Evolutionary conservation across 2,113 vertebrate genomes (phyloP).

Genomic region (Anoplopoma fimbria): DNA sequence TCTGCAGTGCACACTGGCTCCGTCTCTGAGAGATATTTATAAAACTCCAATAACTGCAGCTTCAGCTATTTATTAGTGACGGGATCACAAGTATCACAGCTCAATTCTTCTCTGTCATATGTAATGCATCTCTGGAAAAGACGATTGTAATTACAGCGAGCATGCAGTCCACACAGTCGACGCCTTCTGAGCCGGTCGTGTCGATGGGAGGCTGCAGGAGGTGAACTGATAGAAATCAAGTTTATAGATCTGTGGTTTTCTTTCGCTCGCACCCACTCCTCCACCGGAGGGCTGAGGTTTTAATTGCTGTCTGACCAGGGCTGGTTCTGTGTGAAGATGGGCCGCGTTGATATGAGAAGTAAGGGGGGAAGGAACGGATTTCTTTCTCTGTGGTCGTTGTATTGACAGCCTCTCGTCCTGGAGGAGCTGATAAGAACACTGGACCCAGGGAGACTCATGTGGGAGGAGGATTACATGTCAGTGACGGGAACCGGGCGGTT

Average conservation of each 20-base stretch:
- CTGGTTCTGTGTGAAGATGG: slow-evolving; percentile 70
- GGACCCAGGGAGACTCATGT: slow-evolving; percentile 57
- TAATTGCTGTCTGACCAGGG: slow-evolving; percentile 78
- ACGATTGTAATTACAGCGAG: slow-evolving; percentile 72
- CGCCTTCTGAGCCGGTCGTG: slow-evolving; percentile 48
- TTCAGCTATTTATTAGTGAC: slow-evolving; percentile 59
- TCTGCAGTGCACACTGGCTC: slow-evolving; percentile 17
- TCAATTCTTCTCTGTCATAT: slow-evolving; percentile 56
- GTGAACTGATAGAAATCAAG: slow-evolving; percentile 79
- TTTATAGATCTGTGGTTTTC: slow-evolving; percentile 82
- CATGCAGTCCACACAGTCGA: slow-evolving; percentile 60
- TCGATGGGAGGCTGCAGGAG: slow-evolving; percentile 64
- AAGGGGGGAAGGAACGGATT: slow-evolving; percentile 44
- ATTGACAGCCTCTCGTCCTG: slow-evolving; percentile 79
- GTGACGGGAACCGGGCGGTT: slow-evolving; percentile 57
- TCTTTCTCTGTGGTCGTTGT: slow-evolving; percentile 79
- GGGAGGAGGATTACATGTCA: slow-evolving; percentile 79
- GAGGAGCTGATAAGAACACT: slow-evolving; percentile 78
- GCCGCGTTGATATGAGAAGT: slow-evolving; percentile 56
- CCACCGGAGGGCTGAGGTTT: slow-evolving; percentile 61
- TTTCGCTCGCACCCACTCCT: slow-evolving; percentile 39
- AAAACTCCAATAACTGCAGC: slow-evolving; percentile 1
- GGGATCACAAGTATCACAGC: slow-evolving; percentile 47
- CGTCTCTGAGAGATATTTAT: slow-evolving; percentile 9
- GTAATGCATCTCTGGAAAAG: slow-evolving; percentile 57